Conservation (phyloP, 2,113 vertebrate genomes). For the Cygnus atratus region DNA sequence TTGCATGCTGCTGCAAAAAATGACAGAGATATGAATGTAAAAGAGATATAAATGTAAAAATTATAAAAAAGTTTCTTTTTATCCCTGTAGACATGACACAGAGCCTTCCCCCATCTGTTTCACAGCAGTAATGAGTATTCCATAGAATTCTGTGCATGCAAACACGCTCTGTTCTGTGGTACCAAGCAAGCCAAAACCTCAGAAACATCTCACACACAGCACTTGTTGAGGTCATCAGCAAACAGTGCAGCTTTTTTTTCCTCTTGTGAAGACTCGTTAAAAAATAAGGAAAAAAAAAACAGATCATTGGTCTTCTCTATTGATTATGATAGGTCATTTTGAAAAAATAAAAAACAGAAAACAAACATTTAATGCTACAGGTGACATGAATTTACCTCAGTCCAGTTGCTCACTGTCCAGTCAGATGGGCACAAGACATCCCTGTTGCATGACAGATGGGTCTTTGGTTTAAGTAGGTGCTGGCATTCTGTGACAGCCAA, state of each 20-base stretch:
- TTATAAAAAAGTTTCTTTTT: background rate
- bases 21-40: background rate
- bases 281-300: background rate
- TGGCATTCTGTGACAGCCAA: conserved; percentile 85
- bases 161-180: background rate
- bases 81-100: background rate
- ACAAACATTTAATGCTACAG: background rate
- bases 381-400: conserved; percentile 75
- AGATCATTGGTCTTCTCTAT: background rate
- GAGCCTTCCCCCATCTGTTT: background rate
- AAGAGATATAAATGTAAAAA: background rate
- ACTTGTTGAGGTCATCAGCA: background rate
- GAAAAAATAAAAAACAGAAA: background rate
- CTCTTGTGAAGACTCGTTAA: background rate
- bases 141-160: background rate
- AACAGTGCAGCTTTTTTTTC: background rate
- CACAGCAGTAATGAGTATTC: background rate
- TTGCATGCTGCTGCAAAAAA: background rate
- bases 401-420: conserved; percentile 92
- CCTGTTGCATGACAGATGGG: conserved; percentile 87
- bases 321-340: background rate
- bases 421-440: conserved; percentile 89
- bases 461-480: conserved; percentile 90
- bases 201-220: background rate
- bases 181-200: background rate